phyloP scores from a whole-genome alignment of 1,140 invertebrate genomes.

The Cylas formicarius region DNA sequence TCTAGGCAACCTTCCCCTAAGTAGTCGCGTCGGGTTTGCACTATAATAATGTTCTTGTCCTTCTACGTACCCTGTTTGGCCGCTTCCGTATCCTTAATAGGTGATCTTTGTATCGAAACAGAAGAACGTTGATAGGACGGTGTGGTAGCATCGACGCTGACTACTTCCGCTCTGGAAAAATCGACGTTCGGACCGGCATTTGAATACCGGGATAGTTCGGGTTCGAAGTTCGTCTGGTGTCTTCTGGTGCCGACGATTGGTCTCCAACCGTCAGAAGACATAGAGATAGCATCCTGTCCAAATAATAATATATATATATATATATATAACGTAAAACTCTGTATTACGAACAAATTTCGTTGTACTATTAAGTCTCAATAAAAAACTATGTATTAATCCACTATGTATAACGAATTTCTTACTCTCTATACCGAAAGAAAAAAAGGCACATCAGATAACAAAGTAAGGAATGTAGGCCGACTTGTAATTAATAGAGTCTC shows the following conservation, averaged over 20 bases:
- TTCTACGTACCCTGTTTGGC: slow-evolving; percentile 3
- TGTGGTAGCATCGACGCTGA: slow-evolving; percentile 16
- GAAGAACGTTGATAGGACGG: slow-evolving; percentile 9
- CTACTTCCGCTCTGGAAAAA: slow-evolving; percentile 11
- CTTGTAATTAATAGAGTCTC: too few species aligned
- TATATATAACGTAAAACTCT: too few species aligned
- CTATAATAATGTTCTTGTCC: too few species aligned
- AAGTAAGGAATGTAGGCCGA: slow-evolving; percentile 1
- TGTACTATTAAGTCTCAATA: too few species aligned
- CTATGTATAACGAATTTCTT: too few species aligned
- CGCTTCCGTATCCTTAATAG: slow-evolving; percentile 1
- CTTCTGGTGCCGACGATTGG: slow-evolving; percentile 33
- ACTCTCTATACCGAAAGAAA: slow-evolving; percentile 5
- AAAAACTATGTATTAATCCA: too few species aligned
- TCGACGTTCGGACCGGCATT: slow-evolving; percentile 13
- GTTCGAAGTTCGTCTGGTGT: slow-evolving; percentile 10
- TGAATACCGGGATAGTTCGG: slow-evolving; percentile 13
- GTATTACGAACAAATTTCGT: too few species aligned
- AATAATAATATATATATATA: slow-evolving; percentile 3
- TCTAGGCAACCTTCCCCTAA: too few species aligned
- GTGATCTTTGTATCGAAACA: not conserved
- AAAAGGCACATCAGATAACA: not conserved
- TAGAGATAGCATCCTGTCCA: slow-evolving; percentile 27
- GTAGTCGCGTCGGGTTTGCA: too few species aligned
- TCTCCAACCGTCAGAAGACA: slow-evolving; percentile 35